Evolutionary conservation across 2,113 vertebrate genomes (phyloP).

Genomic region (Typhlomys cinereus): DNA sequence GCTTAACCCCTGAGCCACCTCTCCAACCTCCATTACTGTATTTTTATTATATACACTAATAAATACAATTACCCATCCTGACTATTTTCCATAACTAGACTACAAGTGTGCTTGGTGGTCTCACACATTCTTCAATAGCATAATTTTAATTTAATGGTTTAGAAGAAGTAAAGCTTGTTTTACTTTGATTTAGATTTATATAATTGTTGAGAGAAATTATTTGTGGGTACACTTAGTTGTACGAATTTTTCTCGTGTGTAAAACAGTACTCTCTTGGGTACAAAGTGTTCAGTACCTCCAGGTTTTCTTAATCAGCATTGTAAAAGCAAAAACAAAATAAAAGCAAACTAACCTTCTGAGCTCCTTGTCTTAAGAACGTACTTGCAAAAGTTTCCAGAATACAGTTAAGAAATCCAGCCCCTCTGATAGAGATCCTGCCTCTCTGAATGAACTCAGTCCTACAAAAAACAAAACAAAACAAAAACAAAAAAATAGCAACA

Average conservation of each 20-base stretch:
- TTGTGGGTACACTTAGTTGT: constrained; percentile 20
- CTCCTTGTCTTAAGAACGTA: constrained; percentile 76
- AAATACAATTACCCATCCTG: too few species aligned
- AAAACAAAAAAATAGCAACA: not conserved
- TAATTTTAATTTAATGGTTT: constrained; percentile 34
- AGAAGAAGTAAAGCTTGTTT: constrained; percentile 44
- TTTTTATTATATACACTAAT: too few species aligned
- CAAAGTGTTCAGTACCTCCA: too few species aligned
- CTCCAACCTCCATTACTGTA: too few species aligned
- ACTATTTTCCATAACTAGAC: too few species aligned
- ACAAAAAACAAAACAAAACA: not conserved
- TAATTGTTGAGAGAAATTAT: constrained; percentile 33
- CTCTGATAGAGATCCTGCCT: constrained; percentile 77
- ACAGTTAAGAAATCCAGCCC: constrained; percentile 78
- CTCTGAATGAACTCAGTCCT: constrained; percentile 80
- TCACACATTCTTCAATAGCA: constrained; percentile 30
- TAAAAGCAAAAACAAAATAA: too few species aligned
- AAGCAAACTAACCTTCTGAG: constrained; percentile 76
- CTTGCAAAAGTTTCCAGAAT: constrained; percentile 78
- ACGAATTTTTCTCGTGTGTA: not conserved
- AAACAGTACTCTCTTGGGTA: not conserved
- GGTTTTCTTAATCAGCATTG: constrained; percentile 7
- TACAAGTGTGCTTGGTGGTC: not conserved
- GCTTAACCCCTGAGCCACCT: too few species aligned
- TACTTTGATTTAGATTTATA: constrained; percentile 24